Evolutionary conservation across 2,113 vertebrate genomes (phyloP), one percentile per base, ranked within the genome.

Genomic region (Eretmochelys imbricata): DNA sequence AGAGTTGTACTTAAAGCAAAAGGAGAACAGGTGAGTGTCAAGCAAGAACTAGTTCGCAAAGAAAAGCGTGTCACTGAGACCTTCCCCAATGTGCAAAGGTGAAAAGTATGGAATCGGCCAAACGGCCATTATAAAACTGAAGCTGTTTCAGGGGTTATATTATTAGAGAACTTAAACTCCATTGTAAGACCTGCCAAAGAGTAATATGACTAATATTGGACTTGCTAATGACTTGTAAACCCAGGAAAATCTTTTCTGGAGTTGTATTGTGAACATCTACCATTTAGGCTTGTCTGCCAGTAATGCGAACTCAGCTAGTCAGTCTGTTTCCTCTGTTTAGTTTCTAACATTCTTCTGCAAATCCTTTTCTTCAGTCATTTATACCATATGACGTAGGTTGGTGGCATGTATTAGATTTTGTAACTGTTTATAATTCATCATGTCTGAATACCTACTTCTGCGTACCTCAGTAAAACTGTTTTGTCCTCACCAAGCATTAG

Each of bases 1-100:
- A 98, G 99, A 98, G 98, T 99, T 83, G 99, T 99, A 98, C 99
- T 98, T 90, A 99, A 99, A 98, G 98, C 99, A 98, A 99, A 99
- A 99, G 99, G 99, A 69, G 99, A 99, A 98, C 99, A 99, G 99
- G 99, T 99, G 96, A 98, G 98, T 53, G 50, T 8, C 0, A 1
- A 22, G 13, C 80, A 19, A 17, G 29, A 76, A 4, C 78, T 35
- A 5, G 27, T 62, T 84, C 27, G 0, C 29, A 24, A 5, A 1
- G 31, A 55, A 4, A 7, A 57, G 54, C 16, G 4, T 2, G 13
- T 31, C 1, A 0, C 4, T 57, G 55, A 1, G 11, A 54, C 1
- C 4, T 49, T 11, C n/a, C 4, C 0, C 46, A 31, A 4, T 24
- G 46, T 35, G 59, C 69, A 46, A 72, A 54, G 55, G 9, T 17